A percentile compares a stretch with the other conserved stretches of the same genome.
phyloP scores from a whole-genome alignment of 2,113 vertebrate species.

The Nothobranchius furzeri region DNA sequence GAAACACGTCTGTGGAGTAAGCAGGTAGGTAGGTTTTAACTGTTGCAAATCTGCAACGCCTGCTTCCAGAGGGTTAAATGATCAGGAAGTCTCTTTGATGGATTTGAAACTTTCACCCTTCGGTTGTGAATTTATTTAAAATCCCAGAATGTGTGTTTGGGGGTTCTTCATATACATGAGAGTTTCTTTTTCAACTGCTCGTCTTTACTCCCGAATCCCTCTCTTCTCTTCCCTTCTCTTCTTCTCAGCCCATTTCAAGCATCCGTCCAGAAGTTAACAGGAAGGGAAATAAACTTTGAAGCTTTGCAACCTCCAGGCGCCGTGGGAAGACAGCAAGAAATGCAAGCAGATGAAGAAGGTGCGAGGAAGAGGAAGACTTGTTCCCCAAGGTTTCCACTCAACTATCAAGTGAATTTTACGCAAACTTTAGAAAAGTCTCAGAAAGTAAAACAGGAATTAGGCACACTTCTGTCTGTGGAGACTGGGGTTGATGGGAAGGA shows the following conservation, averaged over 20 bases:
- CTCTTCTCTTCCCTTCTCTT: constrained; percentile 30
- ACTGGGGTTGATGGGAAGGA: constrained; percentile 38
- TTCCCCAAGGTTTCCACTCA: constrained; percentile 48
- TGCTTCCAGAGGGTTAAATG: background rate
- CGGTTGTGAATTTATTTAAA: constrained; percentile 14
- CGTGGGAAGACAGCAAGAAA: constrained; percentile 62
- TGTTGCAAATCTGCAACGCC: too few species aligned
- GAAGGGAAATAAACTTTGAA: constrained; percentile 76
- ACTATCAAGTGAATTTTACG: constrained; percentile 67
- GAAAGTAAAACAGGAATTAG: constrained; percentile 59
- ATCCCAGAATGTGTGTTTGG: constrained; percentile 7
- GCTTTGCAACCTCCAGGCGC: constrained; percentile 65
- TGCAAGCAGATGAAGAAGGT: constrained; percentile 41
- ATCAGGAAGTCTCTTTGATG: background rate
- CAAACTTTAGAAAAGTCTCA: constrained; percentile 66
- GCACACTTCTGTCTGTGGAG: constrained; percentile 24
- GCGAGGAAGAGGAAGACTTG: constrained; percentile 43
- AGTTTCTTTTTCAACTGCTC: constrained; percentile 13
- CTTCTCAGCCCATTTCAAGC: constrained; percentile 64
- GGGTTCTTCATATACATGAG: background rate
- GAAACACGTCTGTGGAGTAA: too few species aligned
- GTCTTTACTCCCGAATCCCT: background rate
- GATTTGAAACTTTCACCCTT: background rate
- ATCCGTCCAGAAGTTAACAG: constrained; percentile 59
- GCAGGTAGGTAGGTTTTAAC: too few species aligned